These are phyloP conservation scores for Nyctibius bracteatus DNA, from an alignment of 2,113 vertebrate species.

Conservation along the genomic window DNA sequence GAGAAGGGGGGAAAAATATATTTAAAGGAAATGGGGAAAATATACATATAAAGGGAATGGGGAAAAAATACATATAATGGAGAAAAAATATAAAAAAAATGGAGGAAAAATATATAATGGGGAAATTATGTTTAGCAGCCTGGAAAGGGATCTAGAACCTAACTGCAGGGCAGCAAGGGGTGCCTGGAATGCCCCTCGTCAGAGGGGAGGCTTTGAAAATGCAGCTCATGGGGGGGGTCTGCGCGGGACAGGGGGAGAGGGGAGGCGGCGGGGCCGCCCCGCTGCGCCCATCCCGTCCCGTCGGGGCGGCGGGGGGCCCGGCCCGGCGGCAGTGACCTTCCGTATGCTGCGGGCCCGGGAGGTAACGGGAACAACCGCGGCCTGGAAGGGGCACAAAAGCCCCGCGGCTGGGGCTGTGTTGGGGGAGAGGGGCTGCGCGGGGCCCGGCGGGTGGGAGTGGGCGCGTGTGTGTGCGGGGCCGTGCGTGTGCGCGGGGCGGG, in stretches of 20 bases:
- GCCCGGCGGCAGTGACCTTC: constrained; percentile 43
- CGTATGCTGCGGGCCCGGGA: constrained; percentile 72
- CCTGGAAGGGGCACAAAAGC: constrained; percentile 76
- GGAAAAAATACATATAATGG: neutral
- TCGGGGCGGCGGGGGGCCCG: neutral
- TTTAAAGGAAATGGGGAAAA: neutral
- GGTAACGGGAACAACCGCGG: constrained; percentile 74
- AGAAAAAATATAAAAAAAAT: neutral
- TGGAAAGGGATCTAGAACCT: neutral
- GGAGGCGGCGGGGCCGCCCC: neutral
- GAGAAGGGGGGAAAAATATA: neutral
- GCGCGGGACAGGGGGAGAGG: neutral
- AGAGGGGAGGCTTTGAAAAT: neutral
- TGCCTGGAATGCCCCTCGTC: neutral
- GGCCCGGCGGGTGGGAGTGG: neutral
- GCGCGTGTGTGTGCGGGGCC: neutral
- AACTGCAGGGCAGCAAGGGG: neutral
- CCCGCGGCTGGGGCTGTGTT: constrained; percentile 77
- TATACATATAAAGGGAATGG: neutral
- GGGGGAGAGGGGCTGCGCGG: constrained; percentile 44
- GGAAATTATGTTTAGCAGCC: neutral
- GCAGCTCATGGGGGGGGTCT: neutral
- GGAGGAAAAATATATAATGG: neutral
- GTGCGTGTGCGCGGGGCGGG: too few species aligned
- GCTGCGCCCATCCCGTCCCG: neutral